Evolutionary conservation across 2,113 vertebrate genomes (phyloP).

Genomic region (Poicephalus meyeri): DNA sequence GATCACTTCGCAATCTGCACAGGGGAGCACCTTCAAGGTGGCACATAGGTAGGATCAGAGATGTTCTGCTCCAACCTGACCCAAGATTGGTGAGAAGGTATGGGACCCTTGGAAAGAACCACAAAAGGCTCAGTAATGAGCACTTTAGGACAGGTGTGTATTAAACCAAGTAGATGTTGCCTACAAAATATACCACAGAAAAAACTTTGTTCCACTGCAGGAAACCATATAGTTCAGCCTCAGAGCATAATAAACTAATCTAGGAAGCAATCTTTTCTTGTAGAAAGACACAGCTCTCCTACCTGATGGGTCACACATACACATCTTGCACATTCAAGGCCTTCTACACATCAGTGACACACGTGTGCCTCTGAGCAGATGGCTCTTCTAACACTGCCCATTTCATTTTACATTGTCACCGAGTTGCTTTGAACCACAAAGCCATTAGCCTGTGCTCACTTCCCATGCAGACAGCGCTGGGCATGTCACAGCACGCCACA

Average conservation of each 20-base stretch:
- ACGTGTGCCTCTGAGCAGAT: not conserved
- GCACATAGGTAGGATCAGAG: not conserved
- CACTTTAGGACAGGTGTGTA: not conserved
- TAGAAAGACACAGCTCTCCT: not conserved
- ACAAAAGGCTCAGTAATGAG: not conserved
- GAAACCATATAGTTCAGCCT: not conserved
- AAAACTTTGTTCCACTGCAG: not conserved
- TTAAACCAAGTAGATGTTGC: not conserved
- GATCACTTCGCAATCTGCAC: not conserved
- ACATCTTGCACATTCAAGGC: not conserved
- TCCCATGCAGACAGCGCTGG: not conserved
- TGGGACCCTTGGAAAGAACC: not conserved
- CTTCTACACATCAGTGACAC: not conserved
- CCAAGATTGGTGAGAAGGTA: not conserved
- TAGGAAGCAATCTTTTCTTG: not conserved
- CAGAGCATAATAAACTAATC: not conserved
- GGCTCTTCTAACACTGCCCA: not conserved
- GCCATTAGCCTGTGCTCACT: not conserved
- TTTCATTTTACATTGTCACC: not conserved
- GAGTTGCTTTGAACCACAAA: not conserved
- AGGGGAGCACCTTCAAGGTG: not conserved
- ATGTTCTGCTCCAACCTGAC: not conserved
- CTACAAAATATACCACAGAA: not conserved
- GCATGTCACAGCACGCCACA: not conserved
- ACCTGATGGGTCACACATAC: not conserved